Evolutionary conservation across 2,888 invertebrate genomes (phyloP).

Genomic region (Anaspis maculata): DNA sequence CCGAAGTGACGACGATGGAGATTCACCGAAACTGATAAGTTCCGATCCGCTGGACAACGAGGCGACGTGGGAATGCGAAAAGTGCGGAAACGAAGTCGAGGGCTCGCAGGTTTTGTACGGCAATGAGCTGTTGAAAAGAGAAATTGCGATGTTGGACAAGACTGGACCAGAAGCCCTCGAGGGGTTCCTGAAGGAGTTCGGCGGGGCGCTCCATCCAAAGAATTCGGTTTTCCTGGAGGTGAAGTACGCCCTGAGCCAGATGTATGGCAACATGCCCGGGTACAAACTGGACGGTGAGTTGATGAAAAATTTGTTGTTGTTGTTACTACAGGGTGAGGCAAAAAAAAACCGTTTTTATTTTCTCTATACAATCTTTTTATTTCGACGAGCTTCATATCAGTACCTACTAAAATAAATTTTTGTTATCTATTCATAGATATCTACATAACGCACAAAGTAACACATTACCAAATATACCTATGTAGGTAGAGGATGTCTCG

Average conservation of each 20-base stretch:
- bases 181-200: slow-evolving; percentile 53
- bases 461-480: too few relatives aligned
- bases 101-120: slow-evolving; percentile 54
- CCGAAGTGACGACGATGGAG: slow-evolving; percentile 17
- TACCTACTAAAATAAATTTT: too few relatives aligned
- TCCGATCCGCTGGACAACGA: slow-evolving; percentile 51
- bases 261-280: slow-evolving; percentile 56
- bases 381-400: too few relatives aligned
- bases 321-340: too few relatives aligned
- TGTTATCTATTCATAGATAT: too few relatives aligned
- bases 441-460: too few relatives aligned
- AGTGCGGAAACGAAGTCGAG: slow-evolving; percentile 49
- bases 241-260: slow-evolving; percentile 58
- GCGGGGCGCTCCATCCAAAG: slow-evolving; percentile 52
- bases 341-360: too few relatives aligned
- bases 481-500: too few relatives aligned
- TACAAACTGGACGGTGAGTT: slow-evolving; percentile 50
- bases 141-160: slow-evolving; percentile 49
- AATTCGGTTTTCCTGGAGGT: slow-evolving; percentile 59
- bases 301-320: too few relatives aligned
- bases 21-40: slow-evolving; percentile 49
- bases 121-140: slow-evolving; percentile 54
- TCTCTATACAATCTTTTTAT: too few relatives aligned
- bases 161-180: slow-evolving; percentile 48
- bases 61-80: slow-evolving; percentile 56